Conservation (phyloP, 2,113 vertebrate genomes). For the Gobius niger region DNA sequence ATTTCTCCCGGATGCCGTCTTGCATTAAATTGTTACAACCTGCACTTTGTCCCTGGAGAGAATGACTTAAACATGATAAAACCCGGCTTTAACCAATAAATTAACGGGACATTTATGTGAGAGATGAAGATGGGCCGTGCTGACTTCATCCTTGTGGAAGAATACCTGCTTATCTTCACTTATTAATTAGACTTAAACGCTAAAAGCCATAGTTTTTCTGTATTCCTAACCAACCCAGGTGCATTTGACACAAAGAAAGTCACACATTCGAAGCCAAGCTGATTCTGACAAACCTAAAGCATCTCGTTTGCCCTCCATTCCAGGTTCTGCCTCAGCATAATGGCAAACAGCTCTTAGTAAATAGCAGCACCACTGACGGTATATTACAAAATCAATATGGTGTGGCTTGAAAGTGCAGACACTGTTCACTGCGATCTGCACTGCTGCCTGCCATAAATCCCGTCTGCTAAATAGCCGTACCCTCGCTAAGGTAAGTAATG, state of each 20-base stretch:
- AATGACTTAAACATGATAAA: neutral
- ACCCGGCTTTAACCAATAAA: neutral
- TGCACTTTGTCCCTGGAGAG: neutral
- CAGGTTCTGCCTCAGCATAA: constrained; percentile 57
- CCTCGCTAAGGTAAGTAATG: neutral
- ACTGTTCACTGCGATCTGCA: constrained; percentile 26
- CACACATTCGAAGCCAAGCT: neutral
- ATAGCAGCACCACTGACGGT: constrained; percentile 45
- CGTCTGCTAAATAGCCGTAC: constrained; percentile 10
- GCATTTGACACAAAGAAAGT: neutral
- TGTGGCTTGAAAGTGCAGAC: constrained; percentile 46
- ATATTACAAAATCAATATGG: constrained; percentile 67
- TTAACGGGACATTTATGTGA: neutral
- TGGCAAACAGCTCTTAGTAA: constrained; percentile 47
- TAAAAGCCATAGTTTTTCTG: no score
- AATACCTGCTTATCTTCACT: neutral
- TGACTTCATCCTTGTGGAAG: neutral
- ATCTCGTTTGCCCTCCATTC: constrained; percentile 23
- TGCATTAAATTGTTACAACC: constrained; percentile 1
- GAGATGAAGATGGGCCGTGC: neutral
- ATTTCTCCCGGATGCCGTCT: neutral
- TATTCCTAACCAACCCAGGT: neutral
- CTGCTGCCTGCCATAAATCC: constrained; percentile 27
- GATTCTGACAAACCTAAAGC: neutral
- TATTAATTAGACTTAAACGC: no score